Base-by-base conservation (phyloP, 2,888 invertebrate species). In the Leptopilina syphax region DNA sequence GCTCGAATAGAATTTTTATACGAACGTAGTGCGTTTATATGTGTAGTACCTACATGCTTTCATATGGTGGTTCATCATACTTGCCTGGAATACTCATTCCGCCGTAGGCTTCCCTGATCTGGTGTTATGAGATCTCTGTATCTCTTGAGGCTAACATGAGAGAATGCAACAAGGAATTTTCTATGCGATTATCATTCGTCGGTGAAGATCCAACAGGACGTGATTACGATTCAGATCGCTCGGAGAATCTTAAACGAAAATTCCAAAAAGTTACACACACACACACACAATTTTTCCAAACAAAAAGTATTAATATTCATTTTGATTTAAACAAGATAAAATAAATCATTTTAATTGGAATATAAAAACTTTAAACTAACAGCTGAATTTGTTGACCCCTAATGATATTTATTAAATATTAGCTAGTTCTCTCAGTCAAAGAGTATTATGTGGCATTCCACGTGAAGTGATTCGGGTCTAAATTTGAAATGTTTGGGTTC, bases 151-250 rank as follows among this genome's bases (percentile, higher is more conserved):
- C 70, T 70, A 70, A 27, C 54, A 70, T 70, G 54, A 70, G 70
- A 70, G 54, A 54, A 70, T 67, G 70, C 27, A 50, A 12, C 70
- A 50, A 70, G 70, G 54, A 50, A 70, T 70, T 70, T 70, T 70
- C 70, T 70, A 54, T 70, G 54, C 70, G 54, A 70, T 70, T 54
- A 70, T 50, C 54, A 70, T 70, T 27, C 70, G 70, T 7, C 27
- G 70, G 27, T 70, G 13, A 70, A 70, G 54, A 70, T 70, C 50
- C 70, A 70, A 70, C 50, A 50, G 50, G 54, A 70, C 70, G 70
- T 70, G 70, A 70, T 70, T 54, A 70, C 54, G 70, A 54, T 70
- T 70, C 50, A 18, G 2, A 70, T 27, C 54, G 24, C 27, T 54
- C 54, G 12, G 24, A 12, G 13, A 70, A 54, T 47, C 54, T 24